Evolutionary conservation across 2,113 vertebrate species (phyloP).

Genomic region (Leiothrix lutea): DNA sequence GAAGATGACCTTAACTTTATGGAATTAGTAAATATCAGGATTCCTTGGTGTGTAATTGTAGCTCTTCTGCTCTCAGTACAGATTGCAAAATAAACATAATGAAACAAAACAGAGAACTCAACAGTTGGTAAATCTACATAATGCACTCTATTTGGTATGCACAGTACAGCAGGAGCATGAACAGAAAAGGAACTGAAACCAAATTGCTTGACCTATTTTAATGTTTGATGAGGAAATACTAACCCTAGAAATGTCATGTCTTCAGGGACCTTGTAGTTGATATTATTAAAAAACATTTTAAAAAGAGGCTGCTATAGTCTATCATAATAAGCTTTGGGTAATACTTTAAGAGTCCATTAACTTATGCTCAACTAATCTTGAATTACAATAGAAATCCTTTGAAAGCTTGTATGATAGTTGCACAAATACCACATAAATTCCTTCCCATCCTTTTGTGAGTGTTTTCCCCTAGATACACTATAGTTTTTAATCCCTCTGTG

Average conservation of each 20-base stretch:
- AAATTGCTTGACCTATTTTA: conserved; percentile 55
- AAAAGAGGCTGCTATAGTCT: conserved; percentile 13
- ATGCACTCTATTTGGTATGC: background rate
- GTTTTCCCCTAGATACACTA: background rate
- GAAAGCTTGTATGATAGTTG: conserved; percentile 43
- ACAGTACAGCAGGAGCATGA: background rate
- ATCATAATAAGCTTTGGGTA: conserved; percentile 59
- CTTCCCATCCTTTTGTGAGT: conserved; percentile 33
- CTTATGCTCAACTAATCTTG: conserved; percentile 59
- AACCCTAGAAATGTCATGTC: conserved; percentile 17
- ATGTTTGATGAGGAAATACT: conserved; percentile 59
- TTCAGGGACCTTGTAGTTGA: conserved; percentile 12
- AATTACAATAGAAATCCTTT: conserved; percentile 62
- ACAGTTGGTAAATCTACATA: conserved; percentile 14
- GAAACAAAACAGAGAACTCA: background rate
- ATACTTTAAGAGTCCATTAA: conserved; percentile 66
- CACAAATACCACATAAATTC: conserved; percentile 41
- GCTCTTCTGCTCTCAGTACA: background rate
- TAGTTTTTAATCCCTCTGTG: conserved; percentile 1
- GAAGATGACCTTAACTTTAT: background rate
- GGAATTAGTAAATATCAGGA: background rate
- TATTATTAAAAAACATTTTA: conserved; percentile 44
- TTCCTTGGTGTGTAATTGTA: background rate
- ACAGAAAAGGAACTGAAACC: background rate
- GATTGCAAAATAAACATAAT: background rate